Evolutionary conservation across 2,888 invertebrate genomes (phyloP).

Genomic region (Pharmacophagus antenor): DNA sequence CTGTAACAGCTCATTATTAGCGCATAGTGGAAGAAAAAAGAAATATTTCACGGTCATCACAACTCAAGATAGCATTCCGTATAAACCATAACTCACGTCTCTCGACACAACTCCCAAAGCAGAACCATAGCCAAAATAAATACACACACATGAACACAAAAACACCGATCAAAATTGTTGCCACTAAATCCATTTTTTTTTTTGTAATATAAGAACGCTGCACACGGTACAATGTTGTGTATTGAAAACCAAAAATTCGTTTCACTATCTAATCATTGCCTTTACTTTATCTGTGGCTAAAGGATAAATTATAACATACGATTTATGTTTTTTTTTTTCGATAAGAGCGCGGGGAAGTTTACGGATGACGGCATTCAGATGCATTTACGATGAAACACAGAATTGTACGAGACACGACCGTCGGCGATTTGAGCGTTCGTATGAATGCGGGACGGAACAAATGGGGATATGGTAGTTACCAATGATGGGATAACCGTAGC

Average conservation of each 20-base stretch:
- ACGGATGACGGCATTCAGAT: too few species aligned
- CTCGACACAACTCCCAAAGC: slow-evolving; percentile 57
- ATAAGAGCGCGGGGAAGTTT: neutral
- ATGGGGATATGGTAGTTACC: too few species aligned
- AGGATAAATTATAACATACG: neutral
- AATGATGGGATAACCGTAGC: too few species aligned
- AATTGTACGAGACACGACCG: too few species aligned
- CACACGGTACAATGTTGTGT: neutral
- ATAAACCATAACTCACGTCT: slow-evolving; percentile 52
- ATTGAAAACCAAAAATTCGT: neutral
- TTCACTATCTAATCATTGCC: slow-evolving; percentile 23
- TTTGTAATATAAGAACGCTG: too few species aligned
- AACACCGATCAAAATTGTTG: slow-evolving; percentile 44
- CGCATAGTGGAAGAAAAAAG: too few species aligned
- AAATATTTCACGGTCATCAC: too few species aligned
- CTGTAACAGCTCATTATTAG: too few species aligned
- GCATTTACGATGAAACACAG: too few species aligned
- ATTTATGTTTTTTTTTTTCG: neutral
- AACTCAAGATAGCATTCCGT: too few species aligned
- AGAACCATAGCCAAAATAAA: slow-evolving; percentile 72
- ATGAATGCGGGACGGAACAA: too few species aligned
- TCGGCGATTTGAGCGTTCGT: too few species aligned
- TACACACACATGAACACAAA: slow-evolving; percentile 59
- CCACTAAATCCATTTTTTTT: slow-evolving; percentile 51
- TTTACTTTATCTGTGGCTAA: slow-evolving; percentile 20